Conservation (phyloP, 2,113 vertebrate species). For the Megalops atlanticus region DNA sequence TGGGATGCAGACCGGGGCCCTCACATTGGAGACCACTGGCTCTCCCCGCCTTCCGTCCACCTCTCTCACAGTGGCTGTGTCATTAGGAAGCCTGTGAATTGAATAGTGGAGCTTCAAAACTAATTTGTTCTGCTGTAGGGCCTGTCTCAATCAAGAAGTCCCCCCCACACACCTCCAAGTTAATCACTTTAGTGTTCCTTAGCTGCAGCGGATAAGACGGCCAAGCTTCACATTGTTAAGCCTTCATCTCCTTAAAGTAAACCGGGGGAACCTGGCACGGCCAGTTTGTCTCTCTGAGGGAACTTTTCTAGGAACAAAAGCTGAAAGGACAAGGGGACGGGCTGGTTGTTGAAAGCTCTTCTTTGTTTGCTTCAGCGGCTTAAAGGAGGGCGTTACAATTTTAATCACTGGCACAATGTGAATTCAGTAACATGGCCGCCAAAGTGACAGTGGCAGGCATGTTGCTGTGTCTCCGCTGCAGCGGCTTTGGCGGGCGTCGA, state of each 20-base stretch:
- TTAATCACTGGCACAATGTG: not conserved
- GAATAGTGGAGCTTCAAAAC: conserved; percentile 49
- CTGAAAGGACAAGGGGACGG: not conserved
- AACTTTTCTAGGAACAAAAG: too few species aligned
- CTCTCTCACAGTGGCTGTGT: not conserved
- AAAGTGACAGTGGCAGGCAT: not conserved
- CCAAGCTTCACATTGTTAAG: conserved; percentile 30
- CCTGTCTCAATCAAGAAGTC: conserved; percentile 46
- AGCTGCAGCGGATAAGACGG: conserved; percentile 21
- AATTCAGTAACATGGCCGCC: not conserved
- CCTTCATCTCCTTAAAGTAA: conserved; percentile 25
- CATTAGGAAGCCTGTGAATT: conserved; percentile 13
- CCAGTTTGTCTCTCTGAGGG: too few species aligned
- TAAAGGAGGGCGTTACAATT: not conserved
- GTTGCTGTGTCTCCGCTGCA: too few species aligned
- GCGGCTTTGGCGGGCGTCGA: too few species aligned
- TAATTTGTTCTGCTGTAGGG: conserved; percentile 58
- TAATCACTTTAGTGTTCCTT: conserved; percentile 59
- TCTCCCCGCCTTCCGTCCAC: not conserved
- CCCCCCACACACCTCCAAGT: conserved; percentile 6
- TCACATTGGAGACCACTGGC: not conserved
- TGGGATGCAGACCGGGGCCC: not conserved
- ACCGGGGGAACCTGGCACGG: not conserved
- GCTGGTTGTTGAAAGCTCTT: not conserved
- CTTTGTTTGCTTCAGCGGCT: not conserved